These are phyloP conservation scores for Lutjanus erythropterus DNA, from an alignment of 2,113 vertebrate genomes.

Conservation along the genomic window DNA sequence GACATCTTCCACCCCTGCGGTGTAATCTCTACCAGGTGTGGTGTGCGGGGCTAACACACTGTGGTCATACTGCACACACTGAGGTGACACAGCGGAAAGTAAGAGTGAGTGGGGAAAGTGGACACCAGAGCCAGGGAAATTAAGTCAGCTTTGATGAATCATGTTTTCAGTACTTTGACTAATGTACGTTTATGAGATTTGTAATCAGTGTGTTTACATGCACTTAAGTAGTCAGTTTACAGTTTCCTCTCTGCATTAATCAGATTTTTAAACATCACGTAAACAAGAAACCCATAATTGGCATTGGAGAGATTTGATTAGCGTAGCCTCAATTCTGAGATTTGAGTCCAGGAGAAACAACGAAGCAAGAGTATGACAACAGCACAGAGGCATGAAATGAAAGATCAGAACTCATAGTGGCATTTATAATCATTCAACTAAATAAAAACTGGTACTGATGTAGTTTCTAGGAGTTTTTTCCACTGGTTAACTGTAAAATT, in stretches of 20 bases:
- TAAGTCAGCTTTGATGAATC: background rate
- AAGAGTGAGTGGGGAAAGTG: background rate
- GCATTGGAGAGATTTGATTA: background rate
- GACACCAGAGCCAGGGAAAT: conserved; percentile 13
- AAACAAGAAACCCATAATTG: background rate
- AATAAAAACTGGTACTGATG: background rate
- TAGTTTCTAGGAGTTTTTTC: background rate
- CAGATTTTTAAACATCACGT: background rate
- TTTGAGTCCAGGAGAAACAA: background rate
- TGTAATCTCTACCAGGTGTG: conserved; percentile 64
- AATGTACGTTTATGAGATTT: background rate
- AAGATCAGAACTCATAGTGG: background rate
- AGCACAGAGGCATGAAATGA: background rate
- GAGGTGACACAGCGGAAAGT: conserved; percentile 35
- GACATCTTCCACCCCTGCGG: conserved; percentile 51
- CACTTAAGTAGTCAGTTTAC: background rate
- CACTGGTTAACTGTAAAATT: too few relatives aligned
- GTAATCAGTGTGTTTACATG: background rate
- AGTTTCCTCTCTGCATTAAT: background rate
- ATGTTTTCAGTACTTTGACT: background rate
- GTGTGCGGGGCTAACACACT: conserved; percentile 20
- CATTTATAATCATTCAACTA: background rate
- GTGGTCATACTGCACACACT: background rate
- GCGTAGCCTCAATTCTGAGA: background rate
- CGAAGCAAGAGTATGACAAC: background rate